Percentiles rank a stretch among this genome's conserved stretches.
These are phyloP conservation scores for Dasypogon diadema DNA, from an alignment of 2,888 invertebrate genomes.

Conservation along the genomic window DNA sequence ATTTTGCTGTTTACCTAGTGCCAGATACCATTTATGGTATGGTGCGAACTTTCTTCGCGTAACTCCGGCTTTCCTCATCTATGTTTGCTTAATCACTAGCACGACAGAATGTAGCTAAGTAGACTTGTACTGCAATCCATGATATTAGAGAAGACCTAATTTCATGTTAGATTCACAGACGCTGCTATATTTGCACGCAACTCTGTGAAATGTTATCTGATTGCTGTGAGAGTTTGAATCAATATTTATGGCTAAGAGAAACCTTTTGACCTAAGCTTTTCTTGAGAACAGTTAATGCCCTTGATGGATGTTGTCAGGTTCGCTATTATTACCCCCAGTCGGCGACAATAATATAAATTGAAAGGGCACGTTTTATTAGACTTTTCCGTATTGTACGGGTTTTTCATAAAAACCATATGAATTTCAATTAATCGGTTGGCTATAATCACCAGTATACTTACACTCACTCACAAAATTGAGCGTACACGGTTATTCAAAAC, in stretches of 20 bases:
- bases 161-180: constrained; percentile 1
- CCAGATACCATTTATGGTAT: constrained; percentile 35
- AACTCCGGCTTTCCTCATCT: constrained; percentile 36
- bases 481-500: too few species aligned
- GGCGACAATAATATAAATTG: background rate
- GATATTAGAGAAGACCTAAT: constrained; percentile 20
- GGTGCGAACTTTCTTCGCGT: constrained; percentile 46
- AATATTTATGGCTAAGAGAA: constrained; percentile 39
- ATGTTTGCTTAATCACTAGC: constrained; percentile 29
- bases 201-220: constrained; percentile 45
- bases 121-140: background rate
- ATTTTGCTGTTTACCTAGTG: constrained; percentile 45
- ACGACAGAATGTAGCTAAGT: constrained; percentile 5
- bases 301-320: background rate
- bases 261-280: constrained; percentile 40
- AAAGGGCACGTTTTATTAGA: too few species aligned
- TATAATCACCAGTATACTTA: too few species aligned
- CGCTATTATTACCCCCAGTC: background rate
- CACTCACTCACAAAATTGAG: too few species aligned
- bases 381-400: too few species aligned
- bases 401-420: too few species aligned
- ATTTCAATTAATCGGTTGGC: too few species aligned
- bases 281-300: background rate
- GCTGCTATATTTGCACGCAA: constrained; percentile 31
- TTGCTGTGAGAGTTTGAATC: constrained; percentile 39